Evolutionary conservation across 2,113 vertebrate genomes (phyloP).

Genomic region (Xenus cinereus): DNA sequence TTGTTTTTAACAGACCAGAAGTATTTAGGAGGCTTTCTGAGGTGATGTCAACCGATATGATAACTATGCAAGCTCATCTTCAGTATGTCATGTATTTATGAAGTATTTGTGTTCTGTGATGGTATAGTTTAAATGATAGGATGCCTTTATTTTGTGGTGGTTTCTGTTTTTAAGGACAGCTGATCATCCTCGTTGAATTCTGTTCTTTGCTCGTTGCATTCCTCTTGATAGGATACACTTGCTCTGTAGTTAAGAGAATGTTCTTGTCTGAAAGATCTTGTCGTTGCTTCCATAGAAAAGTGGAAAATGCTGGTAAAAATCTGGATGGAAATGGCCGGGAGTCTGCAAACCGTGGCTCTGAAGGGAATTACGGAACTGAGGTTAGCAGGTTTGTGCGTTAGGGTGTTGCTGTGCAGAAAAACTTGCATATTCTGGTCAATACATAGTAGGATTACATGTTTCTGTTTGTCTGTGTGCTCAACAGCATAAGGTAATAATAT

Average conservation of each 20-base stretch:
- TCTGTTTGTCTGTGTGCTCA: background rate
- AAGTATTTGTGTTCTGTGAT: background rate
- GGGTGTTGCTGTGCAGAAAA: background rate
- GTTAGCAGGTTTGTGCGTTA: background rate
- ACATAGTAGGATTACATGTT: rapidly evolving
- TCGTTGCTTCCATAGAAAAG: background rate
- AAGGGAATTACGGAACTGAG: background rate
- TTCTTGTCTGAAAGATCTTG: background rate
- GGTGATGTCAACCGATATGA: background rate
- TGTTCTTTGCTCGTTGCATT: background rate
- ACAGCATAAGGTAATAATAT: background rate
- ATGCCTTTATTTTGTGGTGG: background rate
- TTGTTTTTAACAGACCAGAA: background rate
- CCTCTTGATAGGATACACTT: background rate
- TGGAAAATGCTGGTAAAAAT: background rate
- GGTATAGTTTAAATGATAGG: background rate
- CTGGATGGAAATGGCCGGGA: background rate
- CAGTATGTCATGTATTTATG: background rate
- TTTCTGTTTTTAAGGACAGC: background rate
- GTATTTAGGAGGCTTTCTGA: background rate
- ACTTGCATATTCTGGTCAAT: background rate
- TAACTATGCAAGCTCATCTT: background rate
- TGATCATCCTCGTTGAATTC: background rate
- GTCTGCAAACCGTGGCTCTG: background rate
- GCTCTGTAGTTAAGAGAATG: background rate